phyloP scores from a whole-genome alignment of 2,797 vertebrate genomes.

The Catharus ustulatus region DNA sequence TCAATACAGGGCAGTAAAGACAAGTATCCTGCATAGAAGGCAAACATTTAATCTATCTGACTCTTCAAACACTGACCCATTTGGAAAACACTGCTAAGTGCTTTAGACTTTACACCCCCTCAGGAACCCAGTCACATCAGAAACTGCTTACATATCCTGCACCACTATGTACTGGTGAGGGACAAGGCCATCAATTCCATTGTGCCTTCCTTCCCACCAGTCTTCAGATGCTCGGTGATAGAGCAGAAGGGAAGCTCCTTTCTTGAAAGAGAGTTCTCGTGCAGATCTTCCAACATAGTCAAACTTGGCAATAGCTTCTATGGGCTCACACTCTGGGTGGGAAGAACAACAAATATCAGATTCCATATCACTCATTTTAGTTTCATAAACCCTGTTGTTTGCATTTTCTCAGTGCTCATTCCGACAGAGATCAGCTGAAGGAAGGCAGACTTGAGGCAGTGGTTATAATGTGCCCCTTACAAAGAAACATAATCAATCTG shows the following conservation, averaged over 20 bases:
- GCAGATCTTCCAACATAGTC: conserved; percentile 95
- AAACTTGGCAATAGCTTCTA: conserved; percentile 98
- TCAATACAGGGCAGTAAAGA: not conserved
- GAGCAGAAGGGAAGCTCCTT: conserved; percentile 95
- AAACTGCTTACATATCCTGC: conserved; percentile 93
- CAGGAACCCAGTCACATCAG: not conserved
- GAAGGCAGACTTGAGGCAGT: not conserved
- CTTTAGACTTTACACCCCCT: not conserved
- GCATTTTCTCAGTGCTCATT: not conserved
- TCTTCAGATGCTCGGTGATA: conserved; percentile 97
- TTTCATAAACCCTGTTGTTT: not conserved
- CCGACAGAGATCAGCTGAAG: not conserved
- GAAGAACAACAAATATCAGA: not conserved
- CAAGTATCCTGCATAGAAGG: not conserved
- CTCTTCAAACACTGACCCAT: not conserved
- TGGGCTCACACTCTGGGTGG: conserved; percentile 91
- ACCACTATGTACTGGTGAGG: conserved; percentile 99
- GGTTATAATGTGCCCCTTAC: not conserved
- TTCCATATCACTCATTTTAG: not conserved
- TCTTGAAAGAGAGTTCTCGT: conserved; percentile 97
- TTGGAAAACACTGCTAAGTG: not conserved
- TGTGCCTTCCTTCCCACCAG: conserved; percentile 99
- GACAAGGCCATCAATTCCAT: conserved; percentile 94
- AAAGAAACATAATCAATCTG: not conserved
- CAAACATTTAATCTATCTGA: not conserved